Evolutionary conservation across 2,888 invertebrate genomes (phyloP), one percentile per base, ranked within the genome.

Genomic region (Hermaeophaga mercurialis): DNA sequence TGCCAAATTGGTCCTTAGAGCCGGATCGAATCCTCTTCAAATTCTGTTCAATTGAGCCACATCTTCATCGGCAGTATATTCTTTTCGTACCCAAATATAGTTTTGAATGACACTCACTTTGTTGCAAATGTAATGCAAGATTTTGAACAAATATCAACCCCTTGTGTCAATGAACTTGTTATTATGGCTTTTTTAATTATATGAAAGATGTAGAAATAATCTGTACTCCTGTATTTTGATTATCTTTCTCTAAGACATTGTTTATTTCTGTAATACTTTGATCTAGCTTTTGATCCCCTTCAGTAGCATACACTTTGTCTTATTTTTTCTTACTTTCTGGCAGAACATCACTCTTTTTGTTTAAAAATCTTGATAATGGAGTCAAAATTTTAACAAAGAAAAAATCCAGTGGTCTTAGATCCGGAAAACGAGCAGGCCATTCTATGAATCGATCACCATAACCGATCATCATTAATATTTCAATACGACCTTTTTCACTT

Each of bases 41-140:
- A n/a, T n/a, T n/a, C n/a, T n/a, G n/a, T n/a, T n/a, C n/a, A n/a
- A n/a, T n/a, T n/a, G n/a, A n/a, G n/a, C n/a, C n/a, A n/a, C n/a
- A n/a, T n/a, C n/a, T n/a, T n/a, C n/a, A n/a, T n/a, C n/a, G n/a
- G n/a, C n/a, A n/a, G n/a, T n/a, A n/a, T n/a, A n/a, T n/a, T n/a
- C n/a, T n/a, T n/a, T n/a, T n/a, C n/a, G n/a, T n/a, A n/a, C n/a
- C n/a, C n/a, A n/a, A n/a, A n/a, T n/a, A n/a, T n/a, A n/a, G 53
- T 6, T 69, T 53, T 3, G 73, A 52, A 59, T 70, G 67, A 12
- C 39, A 52, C 63, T 73, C 72, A 41, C 66, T 69, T 18, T 70
- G 69, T 31, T 65, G 63, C 3, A 73, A 52, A 28, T 61, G 59
- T 6, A 50, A 50, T 5, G 61, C 49, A 5, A 70, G 54, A 34